Evolutionary conservation across 1,140 invertebrate species (phyloP).

Genomic region (Drosophila leontia): DNA sequence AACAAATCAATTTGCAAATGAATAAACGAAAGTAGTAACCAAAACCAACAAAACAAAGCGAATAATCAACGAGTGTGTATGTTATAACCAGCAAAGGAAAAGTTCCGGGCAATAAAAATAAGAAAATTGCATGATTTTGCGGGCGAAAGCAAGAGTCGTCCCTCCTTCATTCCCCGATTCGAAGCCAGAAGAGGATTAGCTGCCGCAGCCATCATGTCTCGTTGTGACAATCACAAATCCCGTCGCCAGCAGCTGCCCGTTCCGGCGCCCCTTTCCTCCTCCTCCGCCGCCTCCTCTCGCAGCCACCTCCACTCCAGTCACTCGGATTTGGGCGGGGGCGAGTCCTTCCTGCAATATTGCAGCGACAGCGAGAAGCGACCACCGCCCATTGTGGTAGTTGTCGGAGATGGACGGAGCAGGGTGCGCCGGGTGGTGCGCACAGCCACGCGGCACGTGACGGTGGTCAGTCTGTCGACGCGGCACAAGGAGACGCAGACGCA

Average conservation of each 20-base stretch:
- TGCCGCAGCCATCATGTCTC: conserved; percentile 48
- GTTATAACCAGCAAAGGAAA: conserved; percentile 27
- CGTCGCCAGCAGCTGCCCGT: conserved; percentile 60
- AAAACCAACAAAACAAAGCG: conserved; percentile 33
- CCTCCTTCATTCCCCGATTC: conserved; percentile 23
- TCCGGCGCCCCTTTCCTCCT: conserved; percentile 33
- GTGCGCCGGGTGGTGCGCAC: conserved; percentile 83
- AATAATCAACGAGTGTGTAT: conserved; percentile 25
- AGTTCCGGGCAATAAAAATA: conserved; percentile 22
- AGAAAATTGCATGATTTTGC: conserved; percentile 52
- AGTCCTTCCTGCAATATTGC: conserved; percentile 82
- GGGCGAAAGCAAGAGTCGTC: conserved; percentile 58
- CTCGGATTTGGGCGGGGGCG: conserved; percentile 56
- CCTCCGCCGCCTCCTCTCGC: conserved; percentile 10
- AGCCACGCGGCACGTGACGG: conserved; percentile 83
- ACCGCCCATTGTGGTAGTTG: conserved; percentile 84
- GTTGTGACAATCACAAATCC: conserved; percentile 52
- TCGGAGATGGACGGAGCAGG: conserved; percentile 81
- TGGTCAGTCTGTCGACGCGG: conserved; percentile 82
- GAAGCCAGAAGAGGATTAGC: conserved; percentile 37
- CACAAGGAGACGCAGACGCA: conserved; percentile 84
- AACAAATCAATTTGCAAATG: conserved; percentile 76
- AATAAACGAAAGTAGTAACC: conserved; percentile 67
- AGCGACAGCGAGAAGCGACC: conserved; percentile 75
- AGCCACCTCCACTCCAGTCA: conserved; percentile 24